Percentiles rank a stretch among this genome's conserved stretches.
These are phyloP conservation scores for Meloidogyne exigua DNA, from an alignment of 1,140 invertebrate genomes.

Conservation along the genomic window DNA sequence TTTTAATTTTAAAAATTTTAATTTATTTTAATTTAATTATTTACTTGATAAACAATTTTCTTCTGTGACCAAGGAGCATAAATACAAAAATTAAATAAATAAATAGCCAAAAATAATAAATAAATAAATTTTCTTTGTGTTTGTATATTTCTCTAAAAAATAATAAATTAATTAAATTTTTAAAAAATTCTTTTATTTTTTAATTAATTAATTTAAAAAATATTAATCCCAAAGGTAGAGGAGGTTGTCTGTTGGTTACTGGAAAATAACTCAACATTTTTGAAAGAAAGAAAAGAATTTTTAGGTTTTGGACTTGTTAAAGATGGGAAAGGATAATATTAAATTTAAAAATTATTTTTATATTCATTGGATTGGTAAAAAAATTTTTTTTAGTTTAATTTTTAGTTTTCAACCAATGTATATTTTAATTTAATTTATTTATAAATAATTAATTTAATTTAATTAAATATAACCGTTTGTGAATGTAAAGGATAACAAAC, in stretches of 20 bases:
- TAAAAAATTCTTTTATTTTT: background rate
- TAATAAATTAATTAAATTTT: background rate
- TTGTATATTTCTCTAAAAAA: conserved; percentile 12
- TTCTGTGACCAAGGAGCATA: conserved; percentile 62
- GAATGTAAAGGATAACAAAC: conserved; percentile 53
- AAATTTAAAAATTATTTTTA: no score
- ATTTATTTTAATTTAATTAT: conserved; percentile 5
- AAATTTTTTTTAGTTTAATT: no score
- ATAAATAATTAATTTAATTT: no score
- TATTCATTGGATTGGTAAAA: no score
- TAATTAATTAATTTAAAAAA: background rate
- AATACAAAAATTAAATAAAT: conserved; percentile 59
- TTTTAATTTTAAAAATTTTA: background rate
- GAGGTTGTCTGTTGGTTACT: no score
- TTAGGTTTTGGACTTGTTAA: no score
- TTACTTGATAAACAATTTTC: conserved; percentile 54
- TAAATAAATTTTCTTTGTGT: conserved; percentile 33
- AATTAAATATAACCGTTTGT: conserved; percentile 31
- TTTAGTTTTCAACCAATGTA: no score
- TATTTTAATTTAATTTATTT: no score
- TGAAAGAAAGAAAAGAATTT: no score
- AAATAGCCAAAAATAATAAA: conserved; percentile 52
- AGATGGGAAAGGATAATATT: no score
- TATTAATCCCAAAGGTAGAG: no score
- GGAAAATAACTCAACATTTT: no score